Conservation (phyloP, 2,113 vertebrate genomes). For the human (Homo sapiens) region GRCh38 chr6:74351001-74351500, state of each 20-base stretch:
- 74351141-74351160: slow-evolving; percentile 8
- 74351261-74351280: not conserved
- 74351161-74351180: not conserved
- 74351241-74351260: not conserved
- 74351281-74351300: not conserved
- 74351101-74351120: not conserved
- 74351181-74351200: not conserved
- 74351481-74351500: not conserved
- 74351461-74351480: not conserved
- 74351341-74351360: not conserved
- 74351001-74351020: not conserved
- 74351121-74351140: not conserved
- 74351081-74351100: not conserved
- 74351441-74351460: not conserved
- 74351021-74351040: not conserved
- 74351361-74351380: not conserved
- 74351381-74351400: not conserved
- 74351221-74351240: not conserved
- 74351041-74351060: slow-evolving; percentile 19
- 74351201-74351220: not conserved
- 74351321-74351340: not conserved
- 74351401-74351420: not conserved
- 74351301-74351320: not conserved
- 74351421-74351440: not conserved
- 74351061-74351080: slow-evolving; percentile 36